Base-by-base conservation (phyloP, 2,888 invertebrate genomes). In the Caenorhabditis sulstoni region DNA sequence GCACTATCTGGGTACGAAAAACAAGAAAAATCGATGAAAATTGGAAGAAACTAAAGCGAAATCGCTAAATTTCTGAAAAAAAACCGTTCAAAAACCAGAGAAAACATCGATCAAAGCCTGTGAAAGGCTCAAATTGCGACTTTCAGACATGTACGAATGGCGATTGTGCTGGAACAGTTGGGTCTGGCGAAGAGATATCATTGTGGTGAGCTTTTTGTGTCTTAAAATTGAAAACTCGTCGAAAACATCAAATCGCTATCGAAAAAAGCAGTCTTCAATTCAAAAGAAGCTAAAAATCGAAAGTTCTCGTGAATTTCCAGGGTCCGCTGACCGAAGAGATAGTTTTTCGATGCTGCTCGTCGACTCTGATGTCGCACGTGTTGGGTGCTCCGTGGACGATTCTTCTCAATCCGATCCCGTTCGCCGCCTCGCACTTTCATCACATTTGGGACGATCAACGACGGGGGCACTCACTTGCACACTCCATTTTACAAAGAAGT, bases 281-380 rank as follows among this genome's bases (percentile, higher is more conserved):
- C n/a, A n/a, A n/a, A n/a, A n/a, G n/a, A n/a, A n/a, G n/a, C n/a
- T n/a, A n/a, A n/a, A 39, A 55, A 55, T 55, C 37, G 14, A 16
- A 7, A 39, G 35, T n/a, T n/a, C n/a, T n/a, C n/a, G n/a, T n/a
- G n/a, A n/a, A n/a, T 39, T 58, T 85, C 1, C 66, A 87, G 86
- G 88, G 87, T 11, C 89, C 89, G 12, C 68, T 90, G 23, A 86
- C 86, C 14, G 89, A 89, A 65, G 89, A 89, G 68, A 81, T 89
- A 11, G 86, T 83, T 5, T 89, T 90, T 70, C 87, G 89, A 14
- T 84, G 84, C 23, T 90, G 89, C 61, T 83, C 87, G 0, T 86
- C 86, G 11, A 71, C 83, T 1, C 76, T 89, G 18, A 68, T 89
- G 59, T 44, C 68, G 16, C 67, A 74, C 37, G 75, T 77, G 22